A percentile compares a stretch with the other conserved stretches of the same genome.
Evolutionary conservation across 2,113 vertebrate genomes (phyloP).

Genomic region (human): GRCh38 chr3:133631001-133631500

Average conservation of each 20-base stretch:
- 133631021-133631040: too few species aligned
- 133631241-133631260: background rate
- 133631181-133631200: too few species aligned
- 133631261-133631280: background rate
- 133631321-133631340: background rate
- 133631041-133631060: too few species aligned
- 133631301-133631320: background rate
- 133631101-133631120: too few species aligned
- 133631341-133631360: background rate
- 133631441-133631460: background rate
- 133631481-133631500: background rate
- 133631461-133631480: background rate
- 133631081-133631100: too few species aligned
- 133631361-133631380: background rate
- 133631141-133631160: too few species aligned
- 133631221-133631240: background rate
- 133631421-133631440: background rate
- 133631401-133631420: background rate
- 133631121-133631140: too few species aligned
- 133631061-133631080: too few species aligned
- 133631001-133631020: too few species aligned
- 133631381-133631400: background rate
- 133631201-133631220: background rate
- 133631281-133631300: background rate
- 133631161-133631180: too few species aligned